These are phyloP conservation scores for Nothobranchius furzeri DNA, from an alignment of 2,113 vertebrate species.

Conservation along the genomic window DNA sequence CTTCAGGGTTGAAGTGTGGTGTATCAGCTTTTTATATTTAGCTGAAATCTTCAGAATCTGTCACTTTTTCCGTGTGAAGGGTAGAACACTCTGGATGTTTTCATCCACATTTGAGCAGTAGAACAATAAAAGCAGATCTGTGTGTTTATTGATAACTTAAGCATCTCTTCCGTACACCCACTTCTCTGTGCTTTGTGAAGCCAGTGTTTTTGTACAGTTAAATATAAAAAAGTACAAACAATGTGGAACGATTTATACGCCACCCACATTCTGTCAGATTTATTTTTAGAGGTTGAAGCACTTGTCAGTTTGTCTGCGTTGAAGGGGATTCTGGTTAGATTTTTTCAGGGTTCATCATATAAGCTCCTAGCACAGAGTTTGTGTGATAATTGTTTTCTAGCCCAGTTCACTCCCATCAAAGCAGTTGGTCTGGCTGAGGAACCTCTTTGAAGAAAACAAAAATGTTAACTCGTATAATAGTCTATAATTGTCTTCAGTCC, in stretches of 20 bases:
- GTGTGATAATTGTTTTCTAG: neutral
- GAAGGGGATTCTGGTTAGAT: slow-evolving; percentile 6
- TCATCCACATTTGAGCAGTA: slow-evolving; percentile 13
- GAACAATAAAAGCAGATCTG: slow-evolving; percentile 30
- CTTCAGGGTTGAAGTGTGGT: slow-evolving; percentile 5
- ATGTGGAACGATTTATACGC: slow-evolving; percentile 44
- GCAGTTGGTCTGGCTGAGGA: neutral
- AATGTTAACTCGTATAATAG: too few species aligned
- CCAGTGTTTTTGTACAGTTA: slow-evolving; percentile 23
- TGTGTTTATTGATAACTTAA: slow-evolving; percentile 49
- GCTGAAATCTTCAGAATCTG: slow-evolving; percentile 11
- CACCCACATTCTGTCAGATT: slow-evolving; percentile 60
- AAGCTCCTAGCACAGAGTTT: slow-evolving; percentile 13
- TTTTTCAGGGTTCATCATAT: slow-evolving; percentile 5
- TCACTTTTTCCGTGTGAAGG: neutral
- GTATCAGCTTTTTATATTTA: slow-evolving; percentile 22
- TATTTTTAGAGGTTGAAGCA: slow-evolving; percentile 36
- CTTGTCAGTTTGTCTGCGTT: slow-evolving; percentile 13
- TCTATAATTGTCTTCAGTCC: too few species aligned
- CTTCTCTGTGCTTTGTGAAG: slow-evolving; percentile 48
- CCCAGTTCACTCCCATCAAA: neutral
- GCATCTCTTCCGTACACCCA: slow-evolving; percentile 46
- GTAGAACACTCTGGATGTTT: slow-evolving; percentile 13
- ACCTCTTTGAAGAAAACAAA: neutral
- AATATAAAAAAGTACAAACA: slow-evolving; percentile 20